Base-by-base conservation (phyloP, 2,113 vertebrate species). In the Pelusios castaneus region DNA sequence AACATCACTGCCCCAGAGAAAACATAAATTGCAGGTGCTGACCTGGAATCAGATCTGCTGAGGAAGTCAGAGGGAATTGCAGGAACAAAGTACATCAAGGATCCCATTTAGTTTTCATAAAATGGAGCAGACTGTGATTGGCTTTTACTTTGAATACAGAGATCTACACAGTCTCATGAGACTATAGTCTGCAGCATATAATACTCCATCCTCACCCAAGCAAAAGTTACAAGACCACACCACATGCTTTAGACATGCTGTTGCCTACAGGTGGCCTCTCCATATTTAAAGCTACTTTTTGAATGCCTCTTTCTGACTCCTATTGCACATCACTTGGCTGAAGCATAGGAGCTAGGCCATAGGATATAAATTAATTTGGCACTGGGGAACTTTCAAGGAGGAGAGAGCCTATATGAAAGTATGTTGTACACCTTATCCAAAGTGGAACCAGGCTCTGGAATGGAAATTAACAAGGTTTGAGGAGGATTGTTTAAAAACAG, bases 271-370 rank as follows among this genome's bases (percentile, higher is more conserved):
- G 91, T 92, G 84, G 55, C 85, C 93, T 92, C 55, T 82, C 43
- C 73, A 55, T 77, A 87, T 79, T 47, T 97, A 97, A 98, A 98
- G 96, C 95, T 3, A 27, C 89, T 96, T n/a, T 96, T 96, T 87
- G 94, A 94, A 89, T 92, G 34, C 51, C 21, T 82, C 96, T 82
- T 93, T 85, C 27, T 93, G 89, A 92, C 82, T 85, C 73, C 41
- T 91, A 63, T 43, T 87, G 43, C 83, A 47, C 60, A 43, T 60
- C 13, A 76, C 56, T 90, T 93, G 41, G 49, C 92, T 83, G 31
- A 3, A 1, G 88, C 25, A 80, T 92, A 88, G 85, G 45, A 49
- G 63, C 49, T n/a, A 47, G 76, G 24, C 87, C 93, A 90, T 67
- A 75, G 67, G 86, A 21, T 27, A 58, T 12, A 92, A 92, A 70